A percentile compares a stretch with the other conserved stretches of the same genome.
phyloP scores from a whole-genome alignment of 2,797 vertebrate genomes.

The Chromobotia macracanthus region DNA sequence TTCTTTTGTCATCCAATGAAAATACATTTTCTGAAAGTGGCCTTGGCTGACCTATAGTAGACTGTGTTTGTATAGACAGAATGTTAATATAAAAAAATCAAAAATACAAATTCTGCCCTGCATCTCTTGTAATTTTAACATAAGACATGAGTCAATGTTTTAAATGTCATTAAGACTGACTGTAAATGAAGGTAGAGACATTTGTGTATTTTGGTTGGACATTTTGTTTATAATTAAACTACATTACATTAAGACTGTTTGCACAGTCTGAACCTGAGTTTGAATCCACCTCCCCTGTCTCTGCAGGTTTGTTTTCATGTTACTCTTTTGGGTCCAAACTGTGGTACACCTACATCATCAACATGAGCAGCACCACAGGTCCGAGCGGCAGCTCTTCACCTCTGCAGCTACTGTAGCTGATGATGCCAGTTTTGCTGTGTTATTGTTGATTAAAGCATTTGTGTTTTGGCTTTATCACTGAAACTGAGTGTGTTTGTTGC shows the following conservation, averaged over 20 bases:
- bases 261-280: too few relatives aligned
- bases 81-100: not conserved
- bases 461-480: not conserved
- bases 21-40: not conserved
- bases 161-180: slow-evolving; percentile 9
- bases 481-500: slow-evolving; percentile 48
- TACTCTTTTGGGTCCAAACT: not conserved
- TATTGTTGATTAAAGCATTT: not conserved
- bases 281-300: not conserved
- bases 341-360: not conserved
- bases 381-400: not conserved
- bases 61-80: not conserved
- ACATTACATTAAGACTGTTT: slow-evolving; percentile 32
- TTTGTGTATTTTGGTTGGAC: slow-evolving; percentile 51
- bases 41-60: slow-evolving; percentile 12
- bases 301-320: slow-evolving; percentile 7
- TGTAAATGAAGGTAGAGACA: not conserved
- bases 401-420: not conserved
- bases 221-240: slow-evolving; percentile 61
- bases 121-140: slow-evolving; percentile 1
- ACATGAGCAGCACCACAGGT: not conserved
- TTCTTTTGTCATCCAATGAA: slow-evolving; percentile 18
- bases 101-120: too few relatives aligned
- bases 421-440: not conserved
- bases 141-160: not conserved